phyloP scores from a whole-genome alignment of 2,113 vertebrate genomes.

The Cyanoliseus patagonus region DNA sequence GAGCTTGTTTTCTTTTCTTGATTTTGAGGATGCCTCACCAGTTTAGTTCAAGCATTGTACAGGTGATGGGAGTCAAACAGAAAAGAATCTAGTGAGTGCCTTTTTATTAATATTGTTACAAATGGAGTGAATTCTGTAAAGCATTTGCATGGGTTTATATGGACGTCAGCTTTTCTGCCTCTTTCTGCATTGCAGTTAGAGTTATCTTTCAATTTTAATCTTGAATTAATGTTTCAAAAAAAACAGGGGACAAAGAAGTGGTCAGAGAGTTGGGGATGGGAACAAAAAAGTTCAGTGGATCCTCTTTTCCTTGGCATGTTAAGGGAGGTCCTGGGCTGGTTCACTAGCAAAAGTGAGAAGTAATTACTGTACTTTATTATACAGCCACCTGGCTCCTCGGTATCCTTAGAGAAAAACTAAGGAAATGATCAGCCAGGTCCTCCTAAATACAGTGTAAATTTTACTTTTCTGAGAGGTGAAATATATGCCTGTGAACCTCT shows the following conservation, averaged over 20 bases:
- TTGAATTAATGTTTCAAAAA: not conserved
- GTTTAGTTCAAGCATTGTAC: not conserved
- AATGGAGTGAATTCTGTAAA: conserved; percentile 24
- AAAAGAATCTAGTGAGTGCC: not conserved
- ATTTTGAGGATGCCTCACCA: not conserved
- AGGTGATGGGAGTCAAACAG: conserved; percentile 10
- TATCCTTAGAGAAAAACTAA: not conserved
- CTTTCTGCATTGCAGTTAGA: not conserved
- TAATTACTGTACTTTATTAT: not conserved
- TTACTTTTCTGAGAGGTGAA: not conserved
- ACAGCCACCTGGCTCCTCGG: not conserved
- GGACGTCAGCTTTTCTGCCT: not conserved
- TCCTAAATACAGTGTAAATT: not conserved
- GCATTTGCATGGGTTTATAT: not conserved
- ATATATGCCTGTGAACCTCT: not conserved
- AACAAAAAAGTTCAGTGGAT: not conserved
- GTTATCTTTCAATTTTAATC: not conserved
- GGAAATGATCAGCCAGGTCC: not conserved
- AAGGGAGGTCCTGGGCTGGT: not conserved
- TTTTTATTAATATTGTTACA: conserved; percentile 27
- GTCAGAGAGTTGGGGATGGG: not conserved
- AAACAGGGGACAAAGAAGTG: not conserved
- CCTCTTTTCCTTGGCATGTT: not conserved
- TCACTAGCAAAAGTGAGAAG: not conserved
- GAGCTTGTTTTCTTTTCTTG: not conserved